Evolutionary conservation across 2,113 vertebrate species (phyloP).

Genomic region (Circaetus gallicus): DNA sequence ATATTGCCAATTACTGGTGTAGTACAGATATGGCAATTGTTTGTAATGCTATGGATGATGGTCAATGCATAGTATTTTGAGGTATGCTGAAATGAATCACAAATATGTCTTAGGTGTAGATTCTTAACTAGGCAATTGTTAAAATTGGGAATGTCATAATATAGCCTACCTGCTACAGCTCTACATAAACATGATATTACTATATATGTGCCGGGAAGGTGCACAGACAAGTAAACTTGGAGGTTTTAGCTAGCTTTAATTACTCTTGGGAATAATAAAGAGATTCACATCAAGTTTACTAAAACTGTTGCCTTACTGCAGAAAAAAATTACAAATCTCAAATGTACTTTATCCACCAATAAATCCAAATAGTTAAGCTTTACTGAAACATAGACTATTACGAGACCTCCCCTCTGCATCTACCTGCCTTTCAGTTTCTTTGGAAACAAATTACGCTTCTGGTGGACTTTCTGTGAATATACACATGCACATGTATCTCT

Average conservation of each 20-base stretch:
- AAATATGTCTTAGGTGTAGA: neutral
- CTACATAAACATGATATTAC: neutral
- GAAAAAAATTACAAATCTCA: neutral
- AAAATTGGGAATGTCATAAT: neutral
- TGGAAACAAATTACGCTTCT: neutral
- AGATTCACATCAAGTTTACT: neutral
- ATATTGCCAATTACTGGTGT: neutral
- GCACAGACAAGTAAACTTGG: neutral
- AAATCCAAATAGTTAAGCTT: neutral
- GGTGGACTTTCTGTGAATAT: neutral
- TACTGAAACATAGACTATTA: neutral
- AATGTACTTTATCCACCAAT: neutral
- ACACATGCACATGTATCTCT: neutral
- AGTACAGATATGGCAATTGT: neutral
- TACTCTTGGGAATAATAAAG: neutral
- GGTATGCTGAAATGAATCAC: neutral
- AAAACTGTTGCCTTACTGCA: neutral
- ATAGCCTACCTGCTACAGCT: neutral
- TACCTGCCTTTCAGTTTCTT: neutral
- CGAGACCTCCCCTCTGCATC: neutral
- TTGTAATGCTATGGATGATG: neutral
- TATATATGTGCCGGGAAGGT: neutral
- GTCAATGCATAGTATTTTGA: neutral
- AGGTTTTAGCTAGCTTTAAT: neutral
- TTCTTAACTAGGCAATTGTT: neutral